Evolutionary conservation across 2,113 vertebrate species (phyloP).

Genomic region (Psammodynastes pulverulentus): DNA sequence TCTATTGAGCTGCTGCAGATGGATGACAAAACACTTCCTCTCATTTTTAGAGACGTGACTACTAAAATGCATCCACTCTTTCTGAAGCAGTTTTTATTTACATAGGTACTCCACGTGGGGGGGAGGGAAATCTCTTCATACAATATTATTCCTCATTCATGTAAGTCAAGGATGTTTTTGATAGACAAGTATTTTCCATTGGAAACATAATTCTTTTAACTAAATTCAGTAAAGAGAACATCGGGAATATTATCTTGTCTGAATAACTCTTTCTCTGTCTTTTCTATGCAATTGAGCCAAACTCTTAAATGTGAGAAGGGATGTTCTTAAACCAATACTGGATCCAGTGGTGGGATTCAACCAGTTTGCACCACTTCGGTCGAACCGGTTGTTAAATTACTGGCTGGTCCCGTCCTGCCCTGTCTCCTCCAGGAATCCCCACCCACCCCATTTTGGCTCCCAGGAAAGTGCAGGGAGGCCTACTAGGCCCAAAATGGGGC

Average conservation of each 20-base stretch:
- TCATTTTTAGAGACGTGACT: not conserved
- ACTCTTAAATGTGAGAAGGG: conserved; percentile 16
- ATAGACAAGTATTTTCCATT: not conserved
- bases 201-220: not conserved
- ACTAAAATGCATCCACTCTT: not conserved
- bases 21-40: not conserved
- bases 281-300: not conserved
- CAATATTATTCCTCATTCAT: not conserved
- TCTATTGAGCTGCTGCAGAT: not conserved
- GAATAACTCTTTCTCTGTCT: not conserved
- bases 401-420: too few relatives aligned
- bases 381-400: too few relatives aligned
- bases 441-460: too few relatives aligned
- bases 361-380: too few relatives aligned
- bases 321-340: conserved; percentile 22
- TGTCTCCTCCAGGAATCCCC: too few relatives aligned
- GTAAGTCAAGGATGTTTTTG: not conserved
- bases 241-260: not conserved
- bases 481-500: too few relatives aligned
- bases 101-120: not conserved
- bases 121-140: not conserved
- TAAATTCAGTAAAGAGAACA: not conserved
- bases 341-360: too few relatives aligned
- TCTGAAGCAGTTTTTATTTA: not conserved
- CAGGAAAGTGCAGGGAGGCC: too few relatives aligned